Conservation (phyloP, 2,888 invertebrate genomes). For the Halictus quadricinctus region DNA sequence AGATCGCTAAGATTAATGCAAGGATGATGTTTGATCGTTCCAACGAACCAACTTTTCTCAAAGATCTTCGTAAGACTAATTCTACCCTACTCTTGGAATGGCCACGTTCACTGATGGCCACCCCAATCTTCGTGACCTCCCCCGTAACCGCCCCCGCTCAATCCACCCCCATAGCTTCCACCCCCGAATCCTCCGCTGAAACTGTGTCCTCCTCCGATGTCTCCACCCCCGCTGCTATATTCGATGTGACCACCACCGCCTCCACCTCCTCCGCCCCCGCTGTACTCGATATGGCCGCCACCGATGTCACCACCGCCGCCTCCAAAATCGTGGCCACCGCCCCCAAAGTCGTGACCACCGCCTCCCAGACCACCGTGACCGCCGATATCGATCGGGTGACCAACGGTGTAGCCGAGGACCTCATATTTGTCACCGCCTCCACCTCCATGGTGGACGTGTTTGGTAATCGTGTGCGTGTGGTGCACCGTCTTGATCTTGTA, state of each 20-base stretch:
- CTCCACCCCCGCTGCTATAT: conserved; percentile 50
- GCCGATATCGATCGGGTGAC: conserved; percentile 83
- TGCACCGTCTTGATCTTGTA: conserved; percentile 90
- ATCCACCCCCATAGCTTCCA: conserved; percentile 42
- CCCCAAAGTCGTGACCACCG: conserved; percentile 64
- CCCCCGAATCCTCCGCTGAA: conserved; percentile 35
- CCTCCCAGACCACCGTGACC: conserved; percentile 69
- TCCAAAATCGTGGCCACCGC: conserved; percentile 49
- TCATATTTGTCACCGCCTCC: conserved; percentile 86
- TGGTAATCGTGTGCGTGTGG: conserved; percentile 90
- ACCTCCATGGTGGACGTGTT: conserved; percentile 86
- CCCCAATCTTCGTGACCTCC: conserved; percentile 68
- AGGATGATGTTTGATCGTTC: background rate
- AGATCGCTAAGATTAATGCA: background rate
- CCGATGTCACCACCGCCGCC: conserved; percentile 59
- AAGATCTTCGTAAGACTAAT: background rate
- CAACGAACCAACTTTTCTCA: background rate
- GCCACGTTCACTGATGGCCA: conserved; percentile 53
- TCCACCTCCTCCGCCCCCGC: conserved; percentile 58
- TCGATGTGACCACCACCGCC: conserved; percentile 52
- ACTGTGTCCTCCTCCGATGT: conserved; percentile 53
- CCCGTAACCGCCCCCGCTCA: conserved; percentile 38
- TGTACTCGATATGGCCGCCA: conserved; percentile 52
- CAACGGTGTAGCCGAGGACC: conserved; percentile 88
- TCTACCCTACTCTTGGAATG: background rate